These are phyloP conservation scores for Datnioides undecimradiatus DNA, from an alignment of 2,113 vertebrate genomes.

Conservation along the genomic window DNA sequence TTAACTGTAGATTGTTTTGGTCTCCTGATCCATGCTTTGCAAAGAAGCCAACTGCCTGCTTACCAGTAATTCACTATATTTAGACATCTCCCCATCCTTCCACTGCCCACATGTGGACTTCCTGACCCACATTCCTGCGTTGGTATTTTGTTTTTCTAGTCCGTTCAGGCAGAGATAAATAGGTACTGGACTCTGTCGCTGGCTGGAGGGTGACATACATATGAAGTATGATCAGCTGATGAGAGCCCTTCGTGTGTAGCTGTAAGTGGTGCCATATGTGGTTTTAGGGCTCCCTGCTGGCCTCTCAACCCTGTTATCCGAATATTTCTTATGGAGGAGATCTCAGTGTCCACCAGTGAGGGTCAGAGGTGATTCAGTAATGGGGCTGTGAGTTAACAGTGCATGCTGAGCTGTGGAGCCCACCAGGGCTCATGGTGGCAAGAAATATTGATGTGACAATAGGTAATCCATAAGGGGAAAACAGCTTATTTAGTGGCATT, in stretches of 20 bases:
- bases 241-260: constrained; percentile 29
- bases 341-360: constrained; percentile 7
- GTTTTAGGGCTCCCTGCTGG: constrained; percentile 37
- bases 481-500: not conserved
- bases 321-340: constrained; percentile 6
- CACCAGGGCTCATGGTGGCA: not conserved
- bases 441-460: not conserved
- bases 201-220: constrained; percentile 42
- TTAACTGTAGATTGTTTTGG: constrained; percentile 6
- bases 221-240: constrained; percentile 18
- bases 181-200: constrained; percentile 35
- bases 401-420: constrained; percentile 18
- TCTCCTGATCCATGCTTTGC: not conserved
- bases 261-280: constrained; percentile 65
- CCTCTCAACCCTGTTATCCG: constrained; percentile 27
- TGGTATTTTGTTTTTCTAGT: constrained; percentile 61
- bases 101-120: constrained; percentile 21
- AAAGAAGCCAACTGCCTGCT: not conserved
- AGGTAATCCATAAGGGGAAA: constrained; percentile 19
- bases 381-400: constrained; percentile 22
- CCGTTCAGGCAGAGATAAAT: constrained; percentile 20
- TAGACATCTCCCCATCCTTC: not conserved
- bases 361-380: constrained; percentile 38
- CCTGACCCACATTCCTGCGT: constrained; percentile 53
- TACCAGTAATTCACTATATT: not conserved